These are phyloP conservation scores for Pocillopora grandis DNA, from an alignment of 92 coral and sea anemone species.

Conservation along the genomic window DNA sequence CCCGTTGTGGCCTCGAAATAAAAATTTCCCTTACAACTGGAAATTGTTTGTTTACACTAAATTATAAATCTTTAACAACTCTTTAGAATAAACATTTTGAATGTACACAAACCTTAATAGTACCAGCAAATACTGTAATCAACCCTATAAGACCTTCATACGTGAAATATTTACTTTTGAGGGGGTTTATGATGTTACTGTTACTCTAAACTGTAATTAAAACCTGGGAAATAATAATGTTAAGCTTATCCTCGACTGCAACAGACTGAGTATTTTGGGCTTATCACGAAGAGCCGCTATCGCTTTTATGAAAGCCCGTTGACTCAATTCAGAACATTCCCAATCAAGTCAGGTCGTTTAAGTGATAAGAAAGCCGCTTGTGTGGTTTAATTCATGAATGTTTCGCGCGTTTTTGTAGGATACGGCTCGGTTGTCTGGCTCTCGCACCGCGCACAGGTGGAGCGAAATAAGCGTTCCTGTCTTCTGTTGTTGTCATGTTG, in stretches of 20 bases:
- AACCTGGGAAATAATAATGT: slow-evolving; percentile 64
- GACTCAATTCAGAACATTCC: slow-evolving; percentile 47
- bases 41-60: slow-evolving; percentile 80
- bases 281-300: slow-evolving; percentile 44
- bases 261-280: slow-evolving; percentile 36
- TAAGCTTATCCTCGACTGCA: slow-evolving; percentile 56
- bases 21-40: slow-evolving; percentile 35
- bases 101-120: slow-evolving; percentile 72
- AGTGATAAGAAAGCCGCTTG: slow-evolving; percentile 28
- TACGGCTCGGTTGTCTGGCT: slow-evolving; percentile 15
- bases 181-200: slow-evolving; percentile 64
- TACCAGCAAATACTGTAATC: slow-evolving; percentile 60
- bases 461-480: slow-evolving; percentile 45
- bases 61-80: slow-evolving; percentile 79
- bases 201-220: slow-evolving; percentile 76
- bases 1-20: not conserved
- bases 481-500: slow-evolving; percentile 57
- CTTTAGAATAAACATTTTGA: slow-evolving; percentile 77
- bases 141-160: slow-evolving; percentile 43
- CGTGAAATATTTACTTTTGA: slow-evolving; percentile 64
- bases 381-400: slow-evolving; percentile 17
- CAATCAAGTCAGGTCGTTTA: slow-evolving; percentile 28
- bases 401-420: slow-evolving; percentile 26
- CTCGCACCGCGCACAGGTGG: slow-evolving; percentile 59
- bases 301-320: slow-evolving; percentile 40